A percentile compares a stretch with the other conserved stretches of the same genome.
phyloP scores from a whole-genome alignment of 1,140 invertebrate species.

The Chlorops oryzae region DNA sequence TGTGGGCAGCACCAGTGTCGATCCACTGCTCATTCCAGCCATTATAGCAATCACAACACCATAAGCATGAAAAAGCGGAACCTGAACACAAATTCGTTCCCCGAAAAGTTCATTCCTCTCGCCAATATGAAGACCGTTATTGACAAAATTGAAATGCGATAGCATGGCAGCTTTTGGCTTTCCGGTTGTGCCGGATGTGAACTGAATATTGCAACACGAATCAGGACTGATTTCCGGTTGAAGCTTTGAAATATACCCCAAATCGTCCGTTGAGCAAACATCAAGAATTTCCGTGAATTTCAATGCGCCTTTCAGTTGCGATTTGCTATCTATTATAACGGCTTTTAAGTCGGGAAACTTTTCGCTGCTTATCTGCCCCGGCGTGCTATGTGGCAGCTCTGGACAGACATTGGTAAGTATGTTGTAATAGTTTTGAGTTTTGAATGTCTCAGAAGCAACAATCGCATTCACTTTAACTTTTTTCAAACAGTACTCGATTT shows the following conservation, averaged over 20 bases:
- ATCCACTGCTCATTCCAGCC: constrained; percentile 56
- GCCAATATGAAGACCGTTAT: constrained; percentile 67
- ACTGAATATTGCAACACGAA: constrained; percentile 69
- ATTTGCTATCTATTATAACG: constrained; percentile 50
- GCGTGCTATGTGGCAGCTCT: constrained; percentile 38
- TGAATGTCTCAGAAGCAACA: constrained; percentile 58
- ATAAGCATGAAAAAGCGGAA: constrained; percentile 89
- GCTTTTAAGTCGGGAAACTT: constrained; percentile 49
- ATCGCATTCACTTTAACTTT: constrained; percentile 67
- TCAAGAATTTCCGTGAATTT: constrained; percentile 52
- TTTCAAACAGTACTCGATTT: constrained; percentile 69
- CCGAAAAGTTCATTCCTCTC: constrained; percentile 37
- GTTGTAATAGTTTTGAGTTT: constrained; percentile 63
- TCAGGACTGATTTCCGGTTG: constrained; percentile 54
- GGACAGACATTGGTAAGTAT: constrained; percentile 53
- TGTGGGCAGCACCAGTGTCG: constrained; percentile 62
- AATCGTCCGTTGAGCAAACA: constrained; percentile 25
- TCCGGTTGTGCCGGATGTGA: constrained; percentile 69
- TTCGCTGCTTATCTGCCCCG: constrained; percentile 37
- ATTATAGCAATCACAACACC: constrained; percentile 66
- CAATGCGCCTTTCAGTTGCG: constrained; percentile 53
- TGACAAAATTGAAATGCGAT: constrained; percentile 73
- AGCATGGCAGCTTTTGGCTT: constrained; percentile 77
- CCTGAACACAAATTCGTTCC: constrained; percentile 59
- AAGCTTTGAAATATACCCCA: constrained; percentile 41